phyloP scores from a whole-genome alignment of 2,113 vertebrate genomes.

The Mobula birostris region DNA sequence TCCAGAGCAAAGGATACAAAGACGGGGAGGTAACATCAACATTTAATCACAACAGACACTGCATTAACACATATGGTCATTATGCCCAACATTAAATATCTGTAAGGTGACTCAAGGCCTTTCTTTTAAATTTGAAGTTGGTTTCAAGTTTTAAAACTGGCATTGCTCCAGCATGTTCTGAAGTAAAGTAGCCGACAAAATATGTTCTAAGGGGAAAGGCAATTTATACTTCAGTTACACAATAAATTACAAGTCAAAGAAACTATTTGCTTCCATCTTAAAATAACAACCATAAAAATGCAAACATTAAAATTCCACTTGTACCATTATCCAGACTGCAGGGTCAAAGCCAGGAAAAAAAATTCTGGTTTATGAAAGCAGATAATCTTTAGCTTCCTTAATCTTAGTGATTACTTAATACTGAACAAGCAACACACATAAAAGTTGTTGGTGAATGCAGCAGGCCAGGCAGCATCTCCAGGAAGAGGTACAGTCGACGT shows the following conservation, averaged over 20 bases:
- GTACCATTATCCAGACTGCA: not conserved
- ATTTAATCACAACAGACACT: too few relatives aligned
- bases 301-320: not conserved
- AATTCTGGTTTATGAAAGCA: not conserved
- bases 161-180: not conserved
- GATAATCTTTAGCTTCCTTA: not conserved
- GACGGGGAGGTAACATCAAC: too few relatives aligned
- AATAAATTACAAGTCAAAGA: not conserved
- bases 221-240: not conserved
- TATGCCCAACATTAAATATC: not conserved
- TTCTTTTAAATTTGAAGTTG: not conserved
- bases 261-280: not conserved
- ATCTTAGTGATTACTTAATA: too few relatives aligned
- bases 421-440: too few relatives aligned
- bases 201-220: not conserved
- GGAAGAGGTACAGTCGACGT: too few relatives aligned
- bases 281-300: not conserved
- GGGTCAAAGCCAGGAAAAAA: not conserved
- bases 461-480: too few relatives aligned
- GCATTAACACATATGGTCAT: not conserved
- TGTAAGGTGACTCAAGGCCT: not conserved
- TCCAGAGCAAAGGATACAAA: not conserved
- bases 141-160: not conserved
- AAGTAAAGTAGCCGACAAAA: not conserved
- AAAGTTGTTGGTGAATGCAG: too few relatives aligned